Evolutionary conservation across 2,113 vertebrate species (phyloP).

Genomic region (Xyrauchen texanus): DNA sequence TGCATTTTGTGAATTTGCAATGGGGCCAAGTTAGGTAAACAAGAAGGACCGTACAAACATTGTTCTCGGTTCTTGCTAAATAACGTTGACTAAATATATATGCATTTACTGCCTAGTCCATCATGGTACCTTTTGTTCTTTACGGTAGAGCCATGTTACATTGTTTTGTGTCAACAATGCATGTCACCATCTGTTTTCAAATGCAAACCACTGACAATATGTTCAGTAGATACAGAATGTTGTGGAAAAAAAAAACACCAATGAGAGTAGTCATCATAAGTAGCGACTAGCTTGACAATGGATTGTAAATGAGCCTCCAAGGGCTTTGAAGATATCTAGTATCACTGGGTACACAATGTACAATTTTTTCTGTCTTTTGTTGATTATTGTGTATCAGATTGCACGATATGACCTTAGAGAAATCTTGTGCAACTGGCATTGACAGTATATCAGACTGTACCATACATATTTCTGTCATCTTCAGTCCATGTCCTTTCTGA

Average conservation of each 20-base stretch:
- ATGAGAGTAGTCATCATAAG: not conserved
- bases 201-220: slow-evolving; percentile 6
- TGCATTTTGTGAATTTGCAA: not conserved
- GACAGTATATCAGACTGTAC: too few relatives aligned
- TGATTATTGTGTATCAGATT: too few relatives aligned
- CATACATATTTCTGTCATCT: too few relatives aligned
- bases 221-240: slow-evolving; percentile 1
- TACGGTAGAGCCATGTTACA: not conserved
- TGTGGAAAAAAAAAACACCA: slow-evolving; percentile 4
- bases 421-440: too few relatives aligned
- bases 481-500: too few relatives aligned
- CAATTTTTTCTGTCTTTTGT: too few relatives aligned
- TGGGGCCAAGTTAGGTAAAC: slow-evolving; percentile 10
- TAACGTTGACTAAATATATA: not conserved
- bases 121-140: slow-evolving; percentile 2
- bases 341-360: too few relatives aligned
- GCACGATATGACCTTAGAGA: too few relatives aligned
- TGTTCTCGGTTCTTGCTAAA: not conserved
- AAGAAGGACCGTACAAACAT: slow-evolving; percentile 2
- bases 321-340: not conserved
- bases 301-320: slow-evolving; percentile 3
- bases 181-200: not conserved
- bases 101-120: not conserved
- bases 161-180: slow-evolving; percentile 17
- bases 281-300: not conserved